These are phyloP conservation scores for Lates calcarifer DNA, from an alignment of 2,113 vertebrate species.

Conservation along the genomic window DNA sequence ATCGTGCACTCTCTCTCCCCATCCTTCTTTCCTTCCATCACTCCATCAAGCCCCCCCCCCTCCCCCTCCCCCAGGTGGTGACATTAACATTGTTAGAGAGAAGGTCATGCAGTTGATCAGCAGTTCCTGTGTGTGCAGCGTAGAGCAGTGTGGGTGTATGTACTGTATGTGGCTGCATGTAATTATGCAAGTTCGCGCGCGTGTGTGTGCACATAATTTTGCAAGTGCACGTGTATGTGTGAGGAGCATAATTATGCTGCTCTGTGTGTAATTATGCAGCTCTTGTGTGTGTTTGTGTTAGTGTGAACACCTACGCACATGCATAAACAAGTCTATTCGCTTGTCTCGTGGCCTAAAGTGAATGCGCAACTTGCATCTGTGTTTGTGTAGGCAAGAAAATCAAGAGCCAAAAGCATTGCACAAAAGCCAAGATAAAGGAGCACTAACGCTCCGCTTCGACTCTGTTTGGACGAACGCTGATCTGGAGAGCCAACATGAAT, in stretches of 20 bases:
- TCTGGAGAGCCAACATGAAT: slow-evolving; percentile 47
- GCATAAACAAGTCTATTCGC: slow-evolving; percentile 48
- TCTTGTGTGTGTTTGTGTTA: slow-evolving; percentile 39
- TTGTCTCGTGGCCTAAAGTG: slow-evolving; percentile 39
- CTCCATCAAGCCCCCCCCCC: slow-evolving; percentile 26
- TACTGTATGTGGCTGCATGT: slow-evolving; percentile 19
- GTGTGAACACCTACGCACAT: slow-evolving; percentile 51
- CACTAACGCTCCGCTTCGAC: slow-evolving; percentile 15
- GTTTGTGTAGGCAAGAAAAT: slow-evolving; percentile 27
- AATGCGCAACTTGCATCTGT: slow-evolving; percentile 16
- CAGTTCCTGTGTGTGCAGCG: slow-evolving; percentile 29
- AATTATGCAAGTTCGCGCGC: slow-evolving; percentile 45
- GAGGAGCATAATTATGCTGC: slow-evolving; percentile 55
- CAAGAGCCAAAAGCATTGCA: slow-evolving; percentile 50
- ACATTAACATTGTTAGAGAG: slow-evolving; percentile 79
- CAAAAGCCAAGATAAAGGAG: slow-evolving; percentile 62
- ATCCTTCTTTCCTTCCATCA: slow-evolving; percentile 43
- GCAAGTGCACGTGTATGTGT: slow-evolving; percentile 20
- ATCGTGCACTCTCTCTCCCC: slow-evolving; percentile 31
- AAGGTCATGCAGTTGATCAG: slow-evolving; percentile 79
- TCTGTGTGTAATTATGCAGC: slow-evolving; percentile 54
- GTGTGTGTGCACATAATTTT: slow-evolving; percentile 25
- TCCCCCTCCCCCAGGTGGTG: slow-evolving; percentile 70
- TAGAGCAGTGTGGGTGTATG: slow-evolving; percentile 43
- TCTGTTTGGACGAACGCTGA: slow-evolving; percentile 59